Percentiles rank a stretch among this genome's conserved stretches.
Conservation (phyloP, 1,140 invertebrate species). For the Pectinophora gossypiella region DNA sequence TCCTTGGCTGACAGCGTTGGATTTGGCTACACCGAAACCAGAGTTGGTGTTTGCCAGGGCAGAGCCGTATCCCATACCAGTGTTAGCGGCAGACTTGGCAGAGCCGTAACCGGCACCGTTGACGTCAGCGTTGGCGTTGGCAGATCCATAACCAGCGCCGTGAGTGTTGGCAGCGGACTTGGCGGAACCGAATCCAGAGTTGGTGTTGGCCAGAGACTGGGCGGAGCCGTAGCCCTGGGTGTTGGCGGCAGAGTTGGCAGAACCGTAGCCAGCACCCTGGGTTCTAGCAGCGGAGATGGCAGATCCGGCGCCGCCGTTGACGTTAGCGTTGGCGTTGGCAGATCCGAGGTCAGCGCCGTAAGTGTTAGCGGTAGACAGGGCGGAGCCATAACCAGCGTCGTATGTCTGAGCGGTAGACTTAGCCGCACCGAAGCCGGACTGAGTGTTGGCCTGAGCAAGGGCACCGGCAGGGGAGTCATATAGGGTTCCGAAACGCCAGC, state of each 20-base stretch:
- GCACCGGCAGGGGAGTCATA: constrained; percentile 32
- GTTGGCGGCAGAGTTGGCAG: constrained; percentile 11
- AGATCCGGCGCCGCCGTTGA: constrained; percentile 26
- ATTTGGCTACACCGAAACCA: constrained; percentile 27
- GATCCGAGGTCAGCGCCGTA: constrained; percentile 15
- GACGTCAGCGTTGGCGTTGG: constrained; percentile 56
- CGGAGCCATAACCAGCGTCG: constrained; percentile 19
- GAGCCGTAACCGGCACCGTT: constrained; percentile 11
- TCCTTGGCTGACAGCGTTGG: constrained; percentile 25
- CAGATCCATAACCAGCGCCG: constrained; percentile 37
- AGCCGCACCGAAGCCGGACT: constrained; percentile 23
- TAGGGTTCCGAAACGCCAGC: constrained; percentile 48
- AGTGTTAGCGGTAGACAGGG: constrained; percentile 6
- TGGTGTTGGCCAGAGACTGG: constrained; percentile 25
- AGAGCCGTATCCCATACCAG: constrained; percentile 18
- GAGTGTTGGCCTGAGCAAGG: constrained; percentile 24
- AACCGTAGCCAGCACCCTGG: constrained; percentile 7
- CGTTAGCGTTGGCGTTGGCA: constrained; percentile 35
- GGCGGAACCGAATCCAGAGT: constrained; percentile 31
- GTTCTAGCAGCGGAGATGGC: constrained; percentile 38
- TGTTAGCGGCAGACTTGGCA: constrained; percentile 18
- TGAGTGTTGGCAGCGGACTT: constrained; percentile 43
- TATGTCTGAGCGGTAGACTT: constrained; percentile 35
- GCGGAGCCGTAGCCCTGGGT: constrained; percentile 24
- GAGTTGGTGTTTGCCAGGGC: constrained; percentile 24